A percentile compares a stretch with the other conserved stretches of the same genome.
Conservation (phyloP, 2,797 vertebrate species). For the Squalus acanthias region DNA sequence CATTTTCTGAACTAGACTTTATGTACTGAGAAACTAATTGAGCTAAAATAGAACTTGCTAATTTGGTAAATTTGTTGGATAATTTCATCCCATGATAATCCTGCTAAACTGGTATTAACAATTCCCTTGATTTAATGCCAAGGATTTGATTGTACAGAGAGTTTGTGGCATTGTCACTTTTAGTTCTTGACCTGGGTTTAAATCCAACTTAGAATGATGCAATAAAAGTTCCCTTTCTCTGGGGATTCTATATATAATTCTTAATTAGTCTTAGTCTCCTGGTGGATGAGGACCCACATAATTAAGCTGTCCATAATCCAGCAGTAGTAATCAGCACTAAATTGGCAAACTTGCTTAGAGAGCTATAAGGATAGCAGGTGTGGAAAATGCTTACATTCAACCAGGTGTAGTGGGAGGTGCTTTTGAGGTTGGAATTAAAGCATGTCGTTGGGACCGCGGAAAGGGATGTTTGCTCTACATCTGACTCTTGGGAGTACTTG, state of each 20-base stretch:
- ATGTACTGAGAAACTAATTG: neutral
- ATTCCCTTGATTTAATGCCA: neutral
- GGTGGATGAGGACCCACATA: neutral
- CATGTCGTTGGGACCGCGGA: neutral
- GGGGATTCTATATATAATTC: neutral
- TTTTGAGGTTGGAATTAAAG: neutral
- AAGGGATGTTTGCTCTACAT: neutral
- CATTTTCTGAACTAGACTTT: neutral
- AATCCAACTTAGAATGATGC: neutral
- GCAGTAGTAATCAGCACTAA: neutral
- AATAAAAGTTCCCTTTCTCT: neutral
- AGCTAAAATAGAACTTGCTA: neutral
- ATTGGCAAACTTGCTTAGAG: neutral
- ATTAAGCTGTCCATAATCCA: neutral
- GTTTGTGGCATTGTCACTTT: neutral
- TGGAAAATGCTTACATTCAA: neutral
- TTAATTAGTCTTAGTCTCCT: neutral
- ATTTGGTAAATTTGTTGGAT: neutral
- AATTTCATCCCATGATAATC: neutral
- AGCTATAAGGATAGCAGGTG: neutral
- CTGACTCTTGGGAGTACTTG: neutral
- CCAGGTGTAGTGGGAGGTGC: neutral
- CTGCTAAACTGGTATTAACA: neutral
- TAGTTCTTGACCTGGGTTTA: neutral
- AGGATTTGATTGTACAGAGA: neutral